A percentile compares a stretch with the other conserved stretches of the same genome.
Conservation (phyloP, 2,888 invertebrate genomes). For the Sinopyrophorus schimmeli region DNA sequence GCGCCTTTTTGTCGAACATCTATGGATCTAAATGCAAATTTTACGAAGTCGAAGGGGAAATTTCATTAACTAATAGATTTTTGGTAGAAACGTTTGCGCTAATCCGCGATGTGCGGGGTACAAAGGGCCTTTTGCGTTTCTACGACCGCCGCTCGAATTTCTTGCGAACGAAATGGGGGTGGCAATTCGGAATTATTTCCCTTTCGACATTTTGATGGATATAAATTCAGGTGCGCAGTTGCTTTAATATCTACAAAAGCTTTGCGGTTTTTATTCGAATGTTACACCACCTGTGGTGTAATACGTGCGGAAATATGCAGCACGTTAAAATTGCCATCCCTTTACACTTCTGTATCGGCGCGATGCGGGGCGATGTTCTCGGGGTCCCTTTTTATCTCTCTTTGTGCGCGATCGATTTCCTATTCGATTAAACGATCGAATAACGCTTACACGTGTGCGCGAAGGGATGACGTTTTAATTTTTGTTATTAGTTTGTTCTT, state of each 20-base stretch:
- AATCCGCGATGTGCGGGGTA: too few relatives aligned
- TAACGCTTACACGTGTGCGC: too few relatives aligned
- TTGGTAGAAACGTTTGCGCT: too few relatives aligned
- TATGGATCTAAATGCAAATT: constrained; percentile 20
- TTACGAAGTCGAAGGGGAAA: constrained; percentile 13
- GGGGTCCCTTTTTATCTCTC: too few relatives aligned
- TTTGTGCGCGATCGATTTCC: too few relatives aligned
- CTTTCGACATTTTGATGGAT: constrained; percentile 18
- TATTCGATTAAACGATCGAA: too few relatives aligned
- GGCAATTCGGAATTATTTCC: constrained; percentile 5
- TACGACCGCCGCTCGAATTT: constrained; percentile 5
- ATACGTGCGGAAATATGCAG: constrained; percentile 24
- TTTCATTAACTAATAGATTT: constrained; percentile 26
- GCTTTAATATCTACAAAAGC: constrained; percentile 27
- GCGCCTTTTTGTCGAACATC: constrained; percentile 15
- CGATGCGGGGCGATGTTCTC: too few relatives aligned
- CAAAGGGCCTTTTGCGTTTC: constrained; percentile 15
- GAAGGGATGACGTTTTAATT: too few relatives aligned
- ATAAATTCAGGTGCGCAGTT: constrained; percentile 22
- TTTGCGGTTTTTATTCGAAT: constrained; percentile 23
- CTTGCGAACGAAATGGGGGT: neutral
- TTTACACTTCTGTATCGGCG: constrained; percentile 8
- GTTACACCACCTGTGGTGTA: constrained; percentile 28
- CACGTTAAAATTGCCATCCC: constrained; percentile 16
- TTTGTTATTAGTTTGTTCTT: too few relatives aligned